These are phyloP conservation scores for Anisognathus igniventris DNA, from an alignment of 2,797 vertebrate species.

Conservation along the genomic window DNA sequence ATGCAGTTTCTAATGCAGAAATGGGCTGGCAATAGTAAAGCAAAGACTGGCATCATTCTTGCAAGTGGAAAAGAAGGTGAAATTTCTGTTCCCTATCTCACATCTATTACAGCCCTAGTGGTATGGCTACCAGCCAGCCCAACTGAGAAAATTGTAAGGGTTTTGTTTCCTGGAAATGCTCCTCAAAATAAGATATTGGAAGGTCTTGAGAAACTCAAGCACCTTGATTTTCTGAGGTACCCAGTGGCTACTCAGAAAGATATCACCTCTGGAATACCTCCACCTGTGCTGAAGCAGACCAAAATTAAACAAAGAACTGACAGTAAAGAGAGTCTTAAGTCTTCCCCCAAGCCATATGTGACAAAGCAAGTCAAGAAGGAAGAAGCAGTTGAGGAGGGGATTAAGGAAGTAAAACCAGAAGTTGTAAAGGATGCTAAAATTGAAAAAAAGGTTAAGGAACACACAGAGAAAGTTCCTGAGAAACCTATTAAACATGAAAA, in stretches of 20 bases:
- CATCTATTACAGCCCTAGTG: slow-evolving; percentile 94
- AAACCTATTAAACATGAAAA: slow-evolving; percentile 85
- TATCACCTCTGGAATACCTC: slow-evolving; percentile 82
- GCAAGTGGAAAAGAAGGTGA: slow-evolving; percentile 95
- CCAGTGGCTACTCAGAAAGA: slow-evolving; percentile 96
- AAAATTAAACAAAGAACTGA: slow-evolving; percentile 95
- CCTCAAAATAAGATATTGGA: slow-evolving; percentile 99
- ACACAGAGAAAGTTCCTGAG: slow-evolving; percentile 78
- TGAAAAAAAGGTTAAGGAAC: slow-evolving; percentile 88
- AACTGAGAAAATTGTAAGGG: slow-evolving; percentile 93
- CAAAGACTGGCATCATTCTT: slow-evolving; percentile 94
- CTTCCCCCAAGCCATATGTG: slow-evolving; percentile 82
- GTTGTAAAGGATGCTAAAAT: slow-evolving; percentile 84
- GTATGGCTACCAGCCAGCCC: slow-evolving; percentile 97
- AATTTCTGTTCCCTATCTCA: slow-evolving; percentile 97
- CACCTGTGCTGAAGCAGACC: slow-evolving; percentile 88
- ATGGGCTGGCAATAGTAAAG: slow-evolving; percentile 98
- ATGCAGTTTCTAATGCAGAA: slow-evolving; percentile 99
- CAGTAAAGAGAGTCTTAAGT: slow-evolving; percentile 97
- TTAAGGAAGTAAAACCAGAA: slow-evolving; percentile 83
- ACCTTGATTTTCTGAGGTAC: slow-evolving; percentile 93
- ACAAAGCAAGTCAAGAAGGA: slow-evolving; percentile 86
- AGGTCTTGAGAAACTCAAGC: slow-evolving; percentile 94
- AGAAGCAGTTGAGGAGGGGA: slow-evolving; percentile 79
- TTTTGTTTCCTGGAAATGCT: slow-evolving; percentile 97